phyloP scores from a whole-genome alignment of 1,140 invertebrate genomes.

The Nebria ingens region DNA sequence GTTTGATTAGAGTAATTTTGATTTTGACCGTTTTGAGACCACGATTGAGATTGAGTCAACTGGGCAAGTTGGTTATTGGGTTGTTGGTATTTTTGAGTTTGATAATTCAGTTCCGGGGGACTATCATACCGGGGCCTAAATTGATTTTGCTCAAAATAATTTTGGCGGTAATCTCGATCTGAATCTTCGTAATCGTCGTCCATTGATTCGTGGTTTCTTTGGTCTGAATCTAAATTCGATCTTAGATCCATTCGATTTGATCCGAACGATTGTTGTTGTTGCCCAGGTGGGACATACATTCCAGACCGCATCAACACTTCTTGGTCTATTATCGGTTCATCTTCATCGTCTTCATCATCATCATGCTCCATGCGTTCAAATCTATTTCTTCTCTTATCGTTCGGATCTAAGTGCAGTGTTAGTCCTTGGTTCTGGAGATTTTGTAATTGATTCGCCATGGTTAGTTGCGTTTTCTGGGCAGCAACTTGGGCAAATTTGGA shows the following conservation, averaged over 20 bases:
- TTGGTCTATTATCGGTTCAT: neutral
- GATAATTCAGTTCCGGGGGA: neutral
- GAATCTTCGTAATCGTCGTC: neutral
- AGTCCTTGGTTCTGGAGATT: neutral
- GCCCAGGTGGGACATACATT: neutral
- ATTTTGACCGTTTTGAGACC: neutral
- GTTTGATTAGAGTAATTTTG: neutral
- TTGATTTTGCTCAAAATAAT: neutral
- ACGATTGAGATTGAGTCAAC: neutral
- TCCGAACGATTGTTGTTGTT: neutral
- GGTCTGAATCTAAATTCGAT: neutral
- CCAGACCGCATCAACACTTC: neutral
- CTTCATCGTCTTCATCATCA: neutral
- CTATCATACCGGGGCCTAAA: neutral
- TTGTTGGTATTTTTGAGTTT: neutral
- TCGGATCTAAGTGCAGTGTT: neutral
- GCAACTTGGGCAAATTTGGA: neutral
- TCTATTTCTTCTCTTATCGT: neutral
- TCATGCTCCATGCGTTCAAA: neutral
- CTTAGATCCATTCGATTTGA: too few species aligned
- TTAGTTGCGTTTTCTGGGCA: neutral
- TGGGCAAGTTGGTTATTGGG: neutral
- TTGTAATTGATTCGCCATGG: neutral
- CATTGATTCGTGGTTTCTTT: neutral
- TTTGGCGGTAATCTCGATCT: neutral